Conservation (phyloP, 1,140 invertebrate genomes). For the Macrostomum lignano region DNA sequence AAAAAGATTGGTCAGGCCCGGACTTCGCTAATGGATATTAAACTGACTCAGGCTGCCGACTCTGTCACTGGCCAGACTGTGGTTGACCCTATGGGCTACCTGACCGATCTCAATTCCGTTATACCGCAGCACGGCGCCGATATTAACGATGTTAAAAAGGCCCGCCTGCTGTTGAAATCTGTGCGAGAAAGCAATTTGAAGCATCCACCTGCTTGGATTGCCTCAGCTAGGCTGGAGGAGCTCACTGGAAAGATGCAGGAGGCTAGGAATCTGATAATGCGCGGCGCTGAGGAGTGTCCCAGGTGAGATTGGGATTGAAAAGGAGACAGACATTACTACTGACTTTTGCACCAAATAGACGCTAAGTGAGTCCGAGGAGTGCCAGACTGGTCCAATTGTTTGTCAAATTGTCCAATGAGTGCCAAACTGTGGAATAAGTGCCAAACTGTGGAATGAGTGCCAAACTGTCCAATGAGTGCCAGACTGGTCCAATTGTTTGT, state of each 20-base stretch:
- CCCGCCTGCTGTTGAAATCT: constrained; percentile 70
- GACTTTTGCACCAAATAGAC: no score
- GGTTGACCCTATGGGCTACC: constrained; percentile 91
- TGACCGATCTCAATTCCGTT: constrained; percentile 94
- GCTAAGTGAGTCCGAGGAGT: no score
- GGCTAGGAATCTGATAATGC: constrained; percentile 77
- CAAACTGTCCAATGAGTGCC: no score
- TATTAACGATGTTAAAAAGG: constrained; percentile 96
- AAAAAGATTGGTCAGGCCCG: constrained; percentile 92
- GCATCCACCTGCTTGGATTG: constrained; percentile 68
- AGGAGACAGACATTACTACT: no score
- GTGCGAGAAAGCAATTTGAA: constrained; percentile 94
- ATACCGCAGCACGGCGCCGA: constrained; percentile 88
- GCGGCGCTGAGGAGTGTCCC: constrained; percentile 59
- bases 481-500: no score
- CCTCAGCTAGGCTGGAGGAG: constrained; percentile 86
- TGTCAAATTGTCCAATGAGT: no score
- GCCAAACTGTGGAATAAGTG: no score
- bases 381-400: no score
- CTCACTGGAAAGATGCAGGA: constrained; percentile 93
- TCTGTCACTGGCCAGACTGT: constrained; percentile 95
- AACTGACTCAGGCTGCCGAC: constrained; percentile 77
- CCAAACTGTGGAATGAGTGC: no score
- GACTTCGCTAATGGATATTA: constrained; percentile 97
- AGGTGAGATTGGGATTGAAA: no score